A percentile compares a stretch with the other conserved stretches of the same genome.
These are phyloP conservation scores for Centruroides vittatus DNA, from an alignment of 1,140 invertebrate genomes.

Conservation along the genomic window DNA sequence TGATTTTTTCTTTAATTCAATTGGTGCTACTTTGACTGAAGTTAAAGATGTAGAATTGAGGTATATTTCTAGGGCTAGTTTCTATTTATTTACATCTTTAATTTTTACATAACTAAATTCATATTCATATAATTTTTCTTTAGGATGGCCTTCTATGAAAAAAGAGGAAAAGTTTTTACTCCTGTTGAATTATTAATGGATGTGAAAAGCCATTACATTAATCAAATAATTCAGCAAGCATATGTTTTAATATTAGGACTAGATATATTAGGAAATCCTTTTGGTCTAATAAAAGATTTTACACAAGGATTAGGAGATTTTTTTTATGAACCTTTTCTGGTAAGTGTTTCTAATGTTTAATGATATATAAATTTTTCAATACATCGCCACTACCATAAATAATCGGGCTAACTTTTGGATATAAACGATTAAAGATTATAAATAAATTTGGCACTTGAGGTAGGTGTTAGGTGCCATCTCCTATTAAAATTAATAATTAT, in stretches of 20 bases:
- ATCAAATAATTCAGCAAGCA: constrained; percentile 66
- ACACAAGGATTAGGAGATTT: constrained; percentile 91
- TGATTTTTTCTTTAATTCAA: constrained; percentile 53
- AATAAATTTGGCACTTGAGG: too few relatives aligned
- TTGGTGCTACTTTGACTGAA: constrained; percentile 86
- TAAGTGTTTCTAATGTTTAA: not conserved
- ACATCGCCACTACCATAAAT: too few relatives aligned
- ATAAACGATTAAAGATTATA: too few relatives aligned
- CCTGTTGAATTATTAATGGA: constrained; percentile 66
- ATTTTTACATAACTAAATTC: too few relatives aligned
- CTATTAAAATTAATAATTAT: too few relatives aligned
- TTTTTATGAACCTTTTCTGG: constrained; percentile 91
- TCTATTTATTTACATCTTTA: not conserved
- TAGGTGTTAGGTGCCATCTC: too few relatives aligned
- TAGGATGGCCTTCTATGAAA: constrained; percentile 91
- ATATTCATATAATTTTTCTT: too few relatives aligned
- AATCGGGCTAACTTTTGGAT: too few relatives aligned
- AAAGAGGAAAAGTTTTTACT: constrained; percentile 73
- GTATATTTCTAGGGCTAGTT: constrained; percentile 26
- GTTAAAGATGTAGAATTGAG: constrained; percentile 79
- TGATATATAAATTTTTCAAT: not conserved
- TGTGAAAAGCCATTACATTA: constrained; percentile 73
- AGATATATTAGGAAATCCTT: constrained; percentile 98
- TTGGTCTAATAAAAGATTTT: constrained; percentile 83
- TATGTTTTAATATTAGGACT: constrained; percentile 94